Evolutionary conservation across 2,888 invertebrate species (phyloP), one percentile per base, ranked within the genome.

Genomic region (Diarsia rubi): DNA sequence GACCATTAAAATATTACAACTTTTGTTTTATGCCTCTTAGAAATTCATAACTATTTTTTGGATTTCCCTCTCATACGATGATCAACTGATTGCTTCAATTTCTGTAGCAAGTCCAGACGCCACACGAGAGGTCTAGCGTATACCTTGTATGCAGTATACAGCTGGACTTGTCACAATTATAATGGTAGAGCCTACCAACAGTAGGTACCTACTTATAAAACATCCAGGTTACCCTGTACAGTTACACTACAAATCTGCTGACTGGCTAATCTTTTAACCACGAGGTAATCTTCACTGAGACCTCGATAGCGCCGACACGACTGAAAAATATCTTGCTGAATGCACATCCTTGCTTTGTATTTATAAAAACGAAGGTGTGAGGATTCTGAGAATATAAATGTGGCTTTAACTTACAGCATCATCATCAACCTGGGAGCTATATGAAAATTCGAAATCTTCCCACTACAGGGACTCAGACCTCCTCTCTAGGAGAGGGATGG

Each of bases 251-350:
- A 2, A 14, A 49, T 19, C 68, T 68, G 57, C 44, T 68, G 54
- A 68, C 68, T 24, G 1, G 57, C 5, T 68, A 57, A 68, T 68
- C 54, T 57, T 44, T 16, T 21, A 57, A 62, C 42, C 44, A 57
- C 44, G 68, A 24, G 68, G 27, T 57, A 16, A 68, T 54, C 24
- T 57, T 37, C 14, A 8, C 57, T 27, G 1, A 12, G 19, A 68
- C 37, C 37, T 3, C 1, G 27, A 21, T 57, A 57, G 19, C 16
- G 49, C 2, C n/a, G 24, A 54, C 52, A 42, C 6, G 52, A 12
- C 12, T 42, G 42, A 21, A 57, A 57, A 68, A 44, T 27, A 44
- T 68, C 54, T 27, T 21, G 42, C 27, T 68, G 68, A 68, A 19
- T 42, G 42, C 14, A n/a, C 37, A n/a, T 5, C 60, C 12, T 60